Percentiles rank a stretch among this genome's conserved stretches.
phyloP scores from a whole-genome alignment of 2,113 vertebrate genomes.

The Dromiciops gliroides region DNA sequence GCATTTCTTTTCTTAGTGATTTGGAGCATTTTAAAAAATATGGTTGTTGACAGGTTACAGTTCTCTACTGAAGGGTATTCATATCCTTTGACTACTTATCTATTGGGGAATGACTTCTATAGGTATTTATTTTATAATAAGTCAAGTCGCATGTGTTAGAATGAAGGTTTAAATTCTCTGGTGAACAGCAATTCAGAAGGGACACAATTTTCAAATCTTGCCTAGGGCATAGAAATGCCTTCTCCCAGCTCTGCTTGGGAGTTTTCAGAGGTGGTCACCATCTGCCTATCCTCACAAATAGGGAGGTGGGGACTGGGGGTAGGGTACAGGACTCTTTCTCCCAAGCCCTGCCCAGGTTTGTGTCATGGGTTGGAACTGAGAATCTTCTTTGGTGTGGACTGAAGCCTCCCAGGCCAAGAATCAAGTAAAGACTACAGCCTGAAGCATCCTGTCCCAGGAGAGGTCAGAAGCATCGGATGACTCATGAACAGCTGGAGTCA shows the following conservation, averaged over 20 bases:
- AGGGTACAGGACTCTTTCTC: background rate
- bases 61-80: background rate
- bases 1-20: background rate
- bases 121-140: background rate
- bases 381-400: background rate
- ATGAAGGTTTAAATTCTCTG: background rate
- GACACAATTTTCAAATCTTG: background rate
- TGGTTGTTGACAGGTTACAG: background rate
- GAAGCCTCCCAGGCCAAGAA: background rate
- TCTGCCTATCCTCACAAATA: background rate
- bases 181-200: background rate
- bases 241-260: background rate
- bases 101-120: background rate
- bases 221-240: background rate
- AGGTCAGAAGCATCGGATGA: background rate
- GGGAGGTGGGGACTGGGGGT: background rate
- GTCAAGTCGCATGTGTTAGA: background rate
- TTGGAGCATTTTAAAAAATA: background rate
- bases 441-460: background rate
- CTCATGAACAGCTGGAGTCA: background rate
- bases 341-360: background rate
- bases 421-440: background rate
- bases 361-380: background rate
- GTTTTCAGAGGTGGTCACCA: background rate
- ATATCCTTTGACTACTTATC: background rate